These are phyloP conservation scores for Chaetops frenatus DNA, from an alignment of 2,113 vertebrate genomes.

Conservation along the genomic window DNA sequence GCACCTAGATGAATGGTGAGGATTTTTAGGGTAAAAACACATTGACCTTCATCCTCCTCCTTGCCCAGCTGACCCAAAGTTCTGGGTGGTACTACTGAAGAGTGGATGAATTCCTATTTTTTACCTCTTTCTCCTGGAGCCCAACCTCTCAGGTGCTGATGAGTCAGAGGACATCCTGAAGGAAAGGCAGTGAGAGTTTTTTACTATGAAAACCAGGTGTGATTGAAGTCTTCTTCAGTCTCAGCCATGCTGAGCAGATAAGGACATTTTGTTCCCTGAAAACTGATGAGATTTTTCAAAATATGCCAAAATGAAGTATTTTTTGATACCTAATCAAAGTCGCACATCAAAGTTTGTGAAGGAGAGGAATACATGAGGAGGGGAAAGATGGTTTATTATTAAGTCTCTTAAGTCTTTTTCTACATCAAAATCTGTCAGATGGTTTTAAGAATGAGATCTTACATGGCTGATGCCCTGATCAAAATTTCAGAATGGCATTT, in stretches of 20 bases:
- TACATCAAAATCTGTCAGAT: neutral
- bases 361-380: neutral
- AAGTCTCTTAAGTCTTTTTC: neutral
- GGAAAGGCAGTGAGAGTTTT: neutral
- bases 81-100: neutral
- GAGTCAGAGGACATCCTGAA: neutral
- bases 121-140: neutral
- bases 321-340: neutral
- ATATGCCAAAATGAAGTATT: neutral
- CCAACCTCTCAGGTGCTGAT: neutral
- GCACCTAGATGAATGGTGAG: neutral
- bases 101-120: neutral
- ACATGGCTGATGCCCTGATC: neutral
- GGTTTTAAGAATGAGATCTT: neutral
- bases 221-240: neutral
- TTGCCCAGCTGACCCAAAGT: no score
- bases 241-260: neutral
- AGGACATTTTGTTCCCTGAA: neutral
- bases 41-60: neutral
- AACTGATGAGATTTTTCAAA: neutral
- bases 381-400: neutral
- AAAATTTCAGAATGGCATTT: neutral
- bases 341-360: neutral
- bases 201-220: neutral
- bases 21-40: neutral